phyloP scores from a whole-genome alignment of 2,888 invertebrate species.

The Pseudococcus viburni region DNA sequence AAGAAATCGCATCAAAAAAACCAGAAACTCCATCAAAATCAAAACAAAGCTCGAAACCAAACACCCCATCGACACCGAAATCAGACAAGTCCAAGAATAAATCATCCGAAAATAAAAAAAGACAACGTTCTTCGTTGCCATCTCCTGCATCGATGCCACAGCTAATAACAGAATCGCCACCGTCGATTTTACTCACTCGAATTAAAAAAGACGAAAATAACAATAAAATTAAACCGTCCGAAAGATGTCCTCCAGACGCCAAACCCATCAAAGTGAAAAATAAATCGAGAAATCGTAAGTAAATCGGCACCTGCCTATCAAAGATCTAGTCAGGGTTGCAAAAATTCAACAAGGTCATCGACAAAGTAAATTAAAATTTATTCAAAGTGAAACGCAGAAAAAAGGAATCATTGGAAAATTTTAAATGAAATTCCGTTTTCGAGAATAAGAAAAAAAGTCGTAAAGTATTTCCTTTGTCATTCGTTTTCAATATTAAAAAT shows the following conservation, averaged over 20 bases:
- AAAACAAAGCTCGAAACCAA: background rate
- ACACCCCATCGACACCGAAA: background rate
- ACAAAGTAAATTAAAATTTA: conserved; percentile 31
- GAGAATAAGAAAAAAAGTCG: background rate
- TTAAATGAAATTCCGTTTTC: conserved; percentile 33
- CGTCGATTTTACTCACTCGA: background rate
- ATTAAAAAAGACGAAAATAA: background rate
- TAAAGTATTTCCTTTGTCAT: conserved; percentile 26
- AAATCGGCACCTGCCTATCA: background rate
- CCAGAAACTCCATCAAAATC: background rate
- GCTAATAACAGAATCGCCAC: background rate
- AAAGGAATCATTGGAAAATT: background rate
- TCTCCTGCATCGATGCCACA: background rate
- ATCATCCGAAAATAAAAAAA: background rate
- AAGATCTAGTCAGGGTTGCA: background rate
- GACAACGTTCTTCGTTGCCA: background rate
- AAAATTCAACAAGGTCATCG: conserved; percentile 18
- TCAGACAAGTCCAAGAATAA: background rate
- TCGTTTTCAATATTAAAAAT: conserved; percentile 40
- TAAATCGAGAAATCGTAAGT: background rate
- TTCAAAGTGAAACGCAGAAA: conserved; percentile 10
- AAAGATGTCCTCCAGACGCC: background rate
- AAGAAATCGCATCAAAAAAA: background rate
- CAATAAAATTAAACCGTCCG: background rate
- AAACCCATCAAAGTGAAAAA: background rate